Percentiles rank a stretch among this genome's conserved stretches.
phyloP scores from a whole-genome alignment of 1,140 invertebrate genomes.

The Papilio polyxenes region DNA sequence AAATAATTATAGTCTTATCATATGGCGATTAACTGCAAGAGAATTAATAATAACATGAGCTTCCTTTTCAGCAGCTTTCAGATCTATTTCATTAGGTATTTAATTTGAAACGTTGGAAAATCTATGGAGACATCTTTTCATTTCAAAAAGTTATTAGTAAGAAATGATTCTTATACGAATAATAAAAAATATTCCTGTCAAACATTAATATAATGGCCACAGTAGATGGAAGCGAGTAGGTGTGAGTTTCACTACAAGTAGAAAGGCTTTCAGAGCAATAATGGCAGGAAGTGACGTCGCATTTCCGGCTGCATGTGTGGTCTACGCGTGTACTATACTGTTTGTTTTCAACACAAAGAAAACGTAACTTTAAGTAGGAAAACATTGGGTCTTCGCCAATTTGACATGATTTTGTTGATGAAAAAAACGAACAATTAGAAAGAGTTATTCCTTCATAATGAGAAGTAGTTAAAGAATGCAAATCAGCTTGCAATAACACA shows the following conservation, averaged over 20 bases:
- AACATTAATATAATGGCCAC: not conserved
- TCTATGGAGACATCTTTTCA: no score
- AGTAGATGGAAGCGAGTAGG: not conserved
- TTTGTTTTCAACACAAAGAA: not conserved
- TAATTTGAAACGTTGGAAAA: not conserved
- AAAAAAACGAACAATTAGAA: not conserved
- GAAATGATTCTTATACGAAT: no score
- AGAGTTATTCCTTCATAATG: no score
- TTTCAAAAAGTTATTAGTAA: no score
- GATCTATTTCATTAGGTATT: not conserved
- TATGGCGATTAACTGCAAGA: not conserved
- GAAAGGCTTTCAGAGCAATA: slow-evolving; percentile 32
- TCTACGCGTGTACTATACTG: slow-evolving; percentile 1
- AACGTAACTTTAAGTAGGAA: not conserved
- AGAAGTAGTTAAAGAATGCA: no score
- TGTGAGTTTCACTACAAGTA: slow-evolving; percentile 27
- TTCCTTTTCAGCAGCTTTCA: not conserved
- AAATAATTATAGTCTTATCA: not conserved
- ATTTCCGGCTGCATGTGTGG: slow-evolving; percentile 24
- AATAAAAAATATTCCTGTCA: no score
- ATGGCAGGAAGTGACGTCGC: slow-evolving; percentile 29
- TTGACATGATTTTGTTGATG: not conserved
- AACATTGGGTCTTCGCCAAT: not conserved
- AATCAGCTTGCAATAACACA: no score
- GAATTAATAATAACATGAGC: not conserved